Evolutionary conservation across 1,140 invertebrate genomes (phyloP).

Genomic region (Magallana angulata): DNA sequence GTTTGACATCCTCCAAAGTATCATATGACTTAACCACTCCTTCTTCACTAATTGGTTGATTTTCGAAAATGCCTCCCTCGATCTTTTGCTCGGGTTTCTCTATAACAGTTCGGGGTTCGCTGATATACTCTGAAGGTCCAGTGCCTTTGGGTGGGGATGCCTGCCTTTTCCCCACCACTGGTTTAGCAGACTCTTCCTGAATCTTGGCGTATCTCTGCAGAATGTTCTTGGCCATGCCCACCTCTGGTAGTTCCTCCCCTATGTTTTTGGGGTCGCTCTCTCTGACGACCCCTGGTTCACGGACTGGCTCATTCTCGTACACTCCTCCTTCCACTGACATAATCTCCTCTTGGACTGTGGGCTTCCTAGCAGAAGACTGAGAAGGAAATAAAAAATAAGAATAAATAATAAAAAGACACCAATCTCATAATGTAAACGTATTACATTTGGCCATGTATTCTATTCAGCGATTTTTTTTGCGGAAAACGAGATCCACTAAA

Average conservation of each 20-base stretch:
- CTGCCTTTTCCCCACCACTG: conserved; percentile 59
- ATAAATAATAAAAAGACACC: no score
- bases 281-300: conserved; percentile 66
- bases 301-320: conserved; percentile 71
- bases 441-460: no score
- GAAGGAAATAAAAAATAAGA: no score
- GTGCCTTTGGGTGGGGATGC: conserved; percentile 62
- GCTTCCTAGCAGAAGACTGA: conserved; percentile 20
- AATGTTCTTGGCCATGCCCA: conserved; percentile 70
- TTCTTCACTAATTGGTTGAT: conserved; percentile 63
- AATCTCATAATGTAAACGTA: no score
- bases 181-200: conserved; percentile 60
- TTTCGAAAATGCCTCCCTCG: conserved; percentile 74
- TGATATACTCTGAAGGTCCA: conserved; percentile 71
- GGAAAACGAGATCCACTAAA: no score
- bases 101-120: conserved; percentile 66
- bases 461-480: no score
- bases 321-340: conserved; percentile 67
- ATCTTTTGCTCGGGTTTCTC: conserved; percentile 68
- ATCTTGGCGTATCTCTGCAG: conserved; percentile 65
- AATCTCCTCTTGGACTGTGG: conserved; percentile 62
- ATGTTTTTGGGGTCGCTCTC: conserved; percentile 65
- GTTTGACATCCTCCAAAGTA: conserved; percentile 65
- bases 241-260: conserved; percentile 68
- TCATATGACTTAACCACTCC: conserved; percentile 69